Evolutionary conservation across 2,888 invertebrate species (phyloP).

Genomic region (Gortyna flavago): DNA sequence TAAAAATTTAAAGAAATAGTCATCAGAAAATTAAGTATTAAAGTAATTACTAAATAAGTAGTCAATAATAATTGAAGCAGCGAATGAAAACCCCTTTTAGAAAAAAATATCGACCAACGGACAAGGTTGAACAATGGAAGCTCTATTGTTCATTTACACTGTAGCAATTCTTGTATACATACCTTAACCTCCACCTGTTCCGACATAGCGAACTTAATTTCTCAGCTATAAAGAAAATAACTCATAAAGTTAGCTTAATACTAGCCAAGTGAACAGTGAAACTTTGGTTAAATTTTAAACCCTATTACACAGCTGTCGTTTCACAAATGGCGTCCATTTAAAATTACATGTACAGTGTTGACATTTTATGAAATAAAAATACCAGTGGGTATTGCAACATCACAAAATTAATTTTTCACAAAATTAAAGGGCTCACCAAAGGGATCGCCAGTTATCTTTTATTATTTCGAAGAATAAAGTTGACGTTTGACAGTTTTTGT

Average conservation of each 20-base stretch:
- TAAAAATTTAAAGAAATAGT: background rate
- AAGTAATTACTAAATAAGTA: background rate
- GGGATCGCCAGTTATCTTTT: no score
- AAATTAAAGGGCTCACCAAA: no score
- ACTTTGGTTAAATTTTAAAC: slow-evolving; percentile 23
- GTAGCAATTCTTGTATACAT: slow-evolving; percentile 60
- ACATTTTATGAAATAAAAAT: slow-evolving; percentile 8
- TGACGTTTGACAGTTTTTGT: no score
- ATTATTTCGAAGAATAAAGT: no score
- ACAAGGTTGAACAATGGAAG: slow-evolving; percentile 84
- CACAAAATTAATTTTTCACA: slow-evolving; percentile 1
- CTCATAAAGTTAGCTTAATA: slow-evolving; percentile 15
- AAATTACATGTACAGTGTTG: slow-evolving; percentile 11
- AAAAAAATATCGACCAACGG: slow-evolving; percentile 76
- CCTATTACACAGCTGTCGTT: slow-evolving; percentile 65
- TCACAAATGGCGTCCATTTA: slow-evolving; percentile 64
- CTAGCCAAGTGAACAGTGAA: slow-evolving; percentile 29
- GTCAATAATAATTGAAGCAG: background rate
- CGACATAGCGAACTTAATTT: slow-evolving; percentile 74
- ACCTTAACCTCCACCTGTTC: slow-evolving; percentile 83
- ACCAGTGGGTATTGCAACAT: background rate
- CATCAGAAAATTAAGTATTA: background rate
- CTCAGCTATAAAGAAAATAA: slow-evolving; percentile 46
- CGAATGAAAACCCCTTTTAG: background rate
- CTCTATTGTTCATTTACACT: slow-evolving; percentile 50